Conservation (phyloP, 2,888 invertebrate genomes). For the Phengaris arion region DNA sequence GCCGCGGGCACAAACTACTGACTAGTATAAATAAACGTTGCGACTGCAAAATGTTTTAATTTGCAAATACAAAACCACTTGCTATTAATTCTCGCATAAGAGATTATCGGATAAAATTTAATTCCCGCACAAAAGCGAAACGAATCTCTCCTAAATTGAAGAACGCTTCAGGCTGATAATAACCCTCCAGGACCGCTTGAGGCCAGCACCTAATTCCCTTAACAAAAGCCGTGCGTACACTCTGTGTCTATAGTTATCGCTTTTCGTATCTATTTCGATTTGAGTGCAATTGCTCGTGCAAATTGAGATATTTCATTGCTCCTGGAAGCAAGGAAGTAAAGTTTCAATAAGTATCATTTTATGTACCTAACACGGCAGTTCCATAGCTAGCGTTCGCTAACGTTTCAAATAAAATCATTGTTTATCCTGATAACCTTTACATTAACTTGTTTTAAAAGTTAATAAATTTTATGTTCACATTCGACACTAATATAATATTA, state of each 20-base stretch:
- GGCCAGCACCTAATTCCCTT: neutral
- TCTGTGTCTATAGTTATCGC: neutral
- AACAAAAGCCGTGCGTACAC: neutral
- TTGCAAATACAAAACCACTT: too few relatives aligned
- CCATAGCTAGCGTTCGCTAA: too few relatives aligned
- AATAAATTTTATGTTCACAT: too few relatives aligned
- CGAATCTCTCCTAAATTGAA: neutral
- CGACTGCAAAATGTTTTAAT: too few relatives aligned
- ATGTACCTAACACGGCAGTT: too few relatives aligned
- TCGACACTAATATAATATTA: too few relatives aligned
- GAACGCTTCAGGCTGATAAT: neutral
- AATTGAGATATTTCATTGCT: constrained; percentile 4
- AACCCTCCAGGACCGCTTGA: neutral
- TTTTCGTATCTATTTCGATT: neutral
- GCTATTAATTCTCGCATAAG: neutral
- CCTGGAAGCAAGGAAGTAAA: neutral
- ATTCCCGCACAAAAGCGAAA: neutral
- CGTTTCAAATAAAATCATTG: too few relatives aligned
- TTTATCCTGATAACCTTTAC: too few relatives aligned
- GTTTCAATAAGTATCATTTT: neutral
- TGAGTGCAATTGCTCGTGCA: neutral
- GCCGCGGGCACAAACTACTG: too few relatives aligned
- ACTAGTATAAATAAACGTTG: too few relatives aligned
- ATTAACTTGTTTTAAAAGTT: too few relatives aligned
- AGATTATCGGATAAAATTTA: neutral